Conservation (phyloP, 2,113 vertebrate genomes). For the Elgaria multicarinata region DNA sequence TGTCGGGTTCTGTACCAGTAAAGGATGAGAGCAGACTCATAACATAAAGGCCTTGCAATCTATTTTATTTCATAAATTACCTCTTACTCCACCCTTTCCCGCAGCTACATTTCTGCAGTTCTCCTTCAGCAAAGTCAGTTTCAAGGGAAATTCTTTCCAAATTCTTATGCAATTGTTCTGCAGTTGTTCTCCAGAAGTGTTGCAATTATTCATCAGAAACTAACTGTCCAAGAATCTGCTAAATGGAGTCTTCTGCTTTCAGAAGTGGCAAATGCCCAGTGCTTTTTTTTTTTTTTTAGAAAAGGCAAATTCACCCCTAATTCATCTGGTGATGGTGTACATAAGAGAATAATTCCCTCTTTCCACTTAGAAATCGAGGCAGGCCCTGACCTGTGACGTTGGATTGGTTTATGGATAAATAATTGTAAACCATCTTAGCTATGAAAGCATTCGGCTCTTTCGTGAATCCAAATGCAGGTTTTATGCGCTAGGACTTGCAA, state of each 20-base stretch:
- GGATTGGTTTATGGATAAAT: constrained; percentile 18
- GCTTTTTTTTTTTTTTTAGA: background rate
- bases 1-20: background rate
- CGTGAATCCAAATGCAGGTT: background rate
- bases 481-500: background rate
- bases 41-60: background rate
- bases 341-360: background rate
- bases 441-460: constrained; percentile 7
- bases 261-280: background rate
- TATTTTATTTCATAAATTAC: background rate
- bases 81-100: background rate
- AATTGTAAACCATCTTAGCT: constrained; percentile 11
- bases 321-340: rapidly evolving
- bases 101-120: background rate
- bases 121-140: background rate
- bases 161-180: background rate
- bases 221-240: background rate
- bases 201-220: background rate
- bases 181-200: background rate
- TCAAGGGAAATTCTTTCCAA: background rate
- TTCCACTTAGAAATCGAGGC: background rate
- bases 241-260: background rate
- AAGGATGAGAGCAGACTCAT: background rate
- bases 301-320: background rate
- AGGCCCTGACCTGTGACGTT: background rate